phyloP scores from a whole-genome alignment of 2,888 invertebrate genomes.

The Brachyptera putata region DNA sequence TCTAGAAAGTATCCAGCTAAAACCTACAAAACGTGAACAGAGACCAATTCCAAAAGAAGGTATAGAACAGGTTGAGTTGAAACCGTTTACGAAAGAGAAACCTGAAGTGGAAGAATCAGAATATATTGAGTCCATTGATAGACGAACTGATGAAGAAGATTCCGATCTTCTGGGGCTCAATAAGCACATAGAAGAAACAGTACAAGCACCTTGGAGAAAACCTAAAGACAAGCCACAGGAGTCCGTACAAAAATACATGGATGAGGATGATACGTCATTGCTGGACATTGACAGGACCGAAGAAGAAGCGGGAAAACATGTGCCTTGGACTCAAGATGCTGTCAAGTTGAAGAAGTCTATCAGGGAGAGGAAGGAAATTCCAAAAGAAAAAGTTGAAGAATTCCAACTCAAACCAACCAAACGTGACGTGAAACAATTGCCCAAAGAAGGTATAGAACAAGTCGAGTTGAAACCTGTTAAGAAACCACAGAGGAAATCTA shows the following conservation, averaged over 20 bases:
- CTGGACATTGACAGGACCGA: slow-evolving; percentile 22
- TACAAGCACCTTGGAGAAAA: slow-evolving; percentile 9
- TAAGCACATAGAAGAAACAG: slow-evolving; percentile 8
- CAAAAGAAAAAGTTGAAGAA: slow-evolving; percentile 29
- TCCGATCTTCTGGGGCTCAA: slow-evolving; percentile 19
- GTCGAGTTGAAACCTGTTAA: slow-evolving; percentile 19
- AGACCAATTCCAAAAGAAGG: slow-evolving; percentile 23
- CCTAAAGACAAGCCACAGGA: slow-evolving; percentile 6
- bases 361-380: slow-evolving; percentile 31
- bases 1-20: slow-evolving; percentile 50
- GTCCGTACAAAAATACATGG: slow-evolving; percentile 20
- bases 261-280: slow-evolving; percentile 36
- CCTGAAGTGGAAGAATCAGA: slow-evolving; percentile 8
- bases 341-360: slow-evolving; percentile 31
- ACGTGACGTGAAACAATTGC: slow-evolving; percentile 22
- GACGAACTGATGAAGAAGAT: slow-evolving; percentile 30
- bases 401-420: slow-evolving; percentile 31
- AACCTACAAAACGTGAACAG: slow-evolving; percentile 39
- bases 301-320: slow-evolving; percentile 9
- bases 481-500: slow-evolving; percentile 4
- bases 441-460: slow-evolving; percentile 25
- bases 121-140: background rate
- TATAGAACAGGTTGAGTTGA: slow-evolving; percentile 27
- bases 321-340: slow-evolving; percentile 31
- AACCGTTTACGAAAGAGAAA: slow-evolving; percentile 21